Percentiles rank a stretch among this genome's conserved stretches.
Conservation (phyloP, 2,888 invertebrate species). For the Thumatha senex region DNA sequence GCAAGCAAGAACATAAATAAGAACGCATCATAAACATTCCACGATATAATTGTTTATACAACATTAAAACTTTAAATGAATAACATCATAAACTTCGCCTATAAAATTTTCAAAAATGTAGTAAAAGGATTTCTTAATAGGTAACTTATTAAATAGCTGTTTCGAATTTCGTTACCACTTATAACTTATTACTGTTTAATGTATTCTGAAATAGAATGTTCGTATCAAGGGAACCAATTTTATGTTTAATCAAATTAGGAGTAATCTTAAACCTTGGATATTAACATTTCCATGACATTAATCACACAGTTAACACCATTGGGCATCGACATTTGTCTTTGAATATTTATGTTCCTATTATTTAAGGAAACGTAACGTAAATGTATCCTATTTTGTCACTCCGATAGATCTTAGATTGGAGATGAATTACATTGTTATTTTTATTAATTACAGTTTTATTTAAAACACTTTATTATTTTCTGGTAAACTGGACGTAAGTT, state of each 20-base stretch:
- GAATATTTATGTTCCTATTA: conserved; percentile 2
- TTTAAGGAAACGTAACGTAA: no score
- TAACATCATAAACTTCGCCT: conserved; percentile 45
- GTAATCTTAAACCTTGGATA: conserved; percentile 51
- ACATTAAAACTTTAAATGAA: conserved; percentile 39
- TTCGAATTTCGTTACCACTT: conserved; percentile 39
- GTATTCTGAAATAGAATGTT: conserved; percentile 47
- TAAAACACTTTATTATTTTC: no score
- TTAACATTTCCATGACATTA: conserved; percentile 27
- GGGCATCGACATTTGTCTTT: conserved; percentile 14
- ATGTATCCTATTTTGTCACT: no score
- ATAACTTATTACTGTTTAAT: conserved; percentile 50
- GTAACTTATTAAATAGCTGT: conserved; percentile 41
- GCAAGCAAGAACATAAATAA: conserved; percentile 1
- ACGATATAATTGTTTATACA: conserved; percentile 28
- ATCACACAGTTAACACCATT: conserved; percentile 35
- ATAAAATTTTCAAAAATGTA: conserved; percentile 50
- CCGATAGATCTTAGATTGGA: no score
- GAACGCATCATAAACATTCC: conserved; percentile 3
- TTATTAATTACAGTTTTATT: no score
- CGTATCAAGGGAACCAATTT: conserved; percentile 49
- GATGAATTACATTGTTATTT: no score
- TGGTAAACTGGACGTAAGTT: no score
- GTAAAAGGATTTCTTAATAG: conserved; percentile 47
- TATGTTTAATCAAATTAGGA: conserved; percentile 53